phyloP scores from a whole-genome alignment of 2,113 vertebrate species.

The Oncorhynchus clarkii region DNA sequence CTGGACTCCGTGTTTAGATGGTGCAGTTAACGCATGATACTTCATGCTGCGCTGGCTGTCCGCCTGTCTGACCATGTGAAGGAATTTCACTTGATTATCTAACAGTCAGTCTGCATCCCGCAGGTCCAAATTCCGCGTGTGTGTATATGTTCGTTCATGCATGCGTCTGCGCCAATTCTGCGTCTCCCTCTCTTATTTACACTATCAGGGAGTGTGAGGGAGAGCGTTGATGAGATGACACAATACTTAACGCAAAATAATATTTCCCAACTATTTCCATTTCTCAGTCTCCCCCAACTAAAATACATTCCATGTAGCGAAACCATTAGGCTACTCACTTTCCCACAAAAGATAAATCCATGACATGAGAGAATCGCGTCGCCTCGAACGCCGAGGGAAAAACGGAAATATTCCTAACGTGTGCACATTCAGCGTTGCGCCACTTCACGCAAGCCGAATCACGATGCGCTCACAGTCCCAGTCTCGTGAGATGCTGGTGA shows the following conservation, averaged over 20 bases:
- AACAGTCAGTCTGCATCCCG: background rate
- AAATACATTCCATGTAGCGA: background rate
- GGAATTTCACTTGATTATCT: constrained; percentile 26
- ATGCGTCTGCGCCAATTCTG: background rate
- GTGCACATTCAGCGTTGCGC: background rate
- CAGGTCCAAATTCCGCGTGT: background rate
- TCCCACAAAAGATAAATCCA: background rate
- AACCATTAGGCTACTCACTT: background rate
- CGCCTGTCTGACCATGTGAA: constrained; percentile 50
- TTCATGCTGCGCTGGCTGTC: constrained; percentile 32
- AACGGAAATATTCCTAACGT: background rate
- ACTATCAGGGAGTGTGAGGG: background rate
- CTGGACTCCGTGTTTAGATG: constrained; percentile 2
- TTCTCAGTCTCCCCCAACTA: background rate
- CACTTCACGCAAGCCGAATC: background rate
- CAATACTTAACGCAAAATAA: no score
- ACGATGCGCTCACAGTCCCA: background rate
- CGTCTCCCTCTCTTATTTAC: background rate
- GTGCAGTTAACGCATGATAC: constrained; percentile 31
- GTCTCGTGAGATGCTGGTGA: constrained; percentile 12
- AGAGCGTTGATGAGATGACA: no score
- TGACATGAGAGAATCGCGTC: background rate
- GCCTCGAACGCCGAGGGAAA: background rate
- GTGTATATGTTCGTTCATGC: constrained; percentile 9
- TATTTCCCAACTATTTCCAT: constrained; percentile 24